Conservation (phyloP, 2,888 invertebrate species). For the Epinotia bilunana region DNA sequence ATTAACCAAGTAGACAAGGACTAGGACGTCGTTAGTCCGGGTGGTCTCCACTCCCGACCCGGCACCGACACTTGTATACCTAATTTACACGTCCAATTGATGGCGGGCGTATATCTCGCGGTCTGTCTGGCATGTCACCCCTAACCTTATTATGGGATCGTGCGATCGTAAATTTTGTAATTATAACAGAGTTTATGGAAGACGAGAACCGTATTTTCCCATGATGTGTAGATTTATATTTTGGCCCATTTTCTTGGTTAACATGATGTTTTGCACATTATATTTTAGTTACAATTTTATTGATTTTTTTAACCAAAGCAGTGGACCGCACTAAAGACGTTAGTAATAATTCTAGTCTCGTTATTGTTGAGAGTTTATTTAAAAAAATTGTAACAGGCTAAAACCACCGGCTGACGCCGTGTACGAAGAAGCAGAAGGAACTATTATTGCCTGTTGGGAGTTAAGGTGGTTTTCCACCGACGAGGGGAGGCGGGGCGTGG, state of each 20-base stretch:
- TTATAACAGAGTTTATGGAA: constrained; percentile 21
- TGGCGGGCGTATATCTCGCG: constrained; percentile 46
- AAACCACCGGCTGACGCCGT: neutral
- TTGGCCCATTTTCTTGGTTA: neutral
- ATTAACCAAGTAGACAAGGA: constrained; percentile 76
- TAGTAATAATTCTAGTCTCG: neutral
- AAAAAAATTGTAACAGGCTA: neutral
- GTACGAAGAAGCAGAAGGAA: neutral
- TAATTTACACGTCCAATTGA: constrained; percentile 61
- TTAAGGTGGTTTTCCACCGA: no score
- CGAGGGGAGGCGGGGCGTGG: no score
- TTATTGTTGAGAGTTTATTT: neutral
- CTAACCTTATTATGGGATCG: constrained; percentile 34
- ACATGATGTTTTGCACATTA: neutral
- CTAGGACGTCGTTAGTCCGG: constrained; percentile 70
- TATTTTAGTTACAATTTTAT: neutral
- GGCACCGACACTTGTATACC: constrained; percentile 54
- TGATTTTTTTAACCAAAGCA: no score
- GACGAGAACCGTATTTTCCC: neutral
- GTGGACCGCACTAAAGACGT: no score
- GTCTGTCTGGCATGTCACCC: constrained; percentile 33
- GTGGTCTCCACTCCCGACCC: constrained; percentile 67
- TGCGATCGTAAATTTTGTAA: constrained; percentile 30
- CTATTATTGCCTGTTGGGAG: no score
- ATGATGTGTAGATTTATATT: neutral